Evolutionary conservation across 2,113 vertebrate species (phyloP).

Genomic region (Balaeniceps rex): DNA sequence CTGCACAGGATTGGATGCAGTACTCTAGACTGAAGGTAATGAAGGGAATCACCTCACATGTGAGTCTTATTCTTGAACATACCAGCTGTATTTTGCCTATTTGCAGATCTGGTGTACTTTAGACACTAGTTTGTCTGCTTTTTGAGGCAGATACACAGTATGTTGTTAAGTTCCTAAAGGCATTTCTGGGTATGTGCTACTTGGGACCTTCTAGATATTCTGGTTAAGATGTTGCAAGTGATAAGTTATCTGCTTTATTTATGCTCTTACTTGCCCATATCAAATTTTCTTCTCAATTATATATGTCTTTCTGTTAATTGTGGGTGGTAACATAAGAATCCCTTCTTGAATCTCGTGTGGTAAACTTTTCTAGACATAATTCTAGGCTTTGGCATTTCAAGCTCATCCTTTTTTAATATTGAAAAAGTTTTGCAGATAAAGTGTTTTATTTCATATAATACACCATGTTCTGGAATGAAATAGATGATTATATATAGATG

Average conservation of each 20-base stretch:
- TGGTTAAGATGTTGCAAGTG: not conserved
- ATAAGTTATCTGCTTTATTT: not conserved
- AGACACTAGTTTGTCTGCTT: not conserved
- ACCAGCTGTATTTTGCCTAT: not conserved
- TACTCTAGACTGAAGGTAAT: not conserved
- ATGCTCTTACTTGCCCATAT: not conserved
- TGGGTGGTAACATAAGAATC: not conserved
- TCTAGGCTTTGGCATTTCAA: not conserved
- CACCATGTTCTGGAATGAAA: not conserved
- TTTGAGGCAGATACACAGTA: not conserved
- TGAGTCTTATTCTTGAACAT: not conserved
- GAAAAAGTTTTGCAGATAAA: not conserved
- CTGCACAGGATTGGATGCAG: not conserved
- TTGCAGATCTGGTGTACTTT: not conserved
- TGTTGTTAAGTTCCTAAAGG: not conserved
- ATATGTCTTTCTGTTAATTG: not conserved
- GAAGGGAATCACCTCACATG: not conserved
- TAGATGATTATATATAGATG: not conserved
- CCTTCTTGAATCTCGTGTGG: not conserved
- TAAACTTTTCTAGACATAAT: not conserved
- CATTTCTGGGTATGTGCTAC: not conserved
- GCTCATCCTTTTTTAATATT: not conserved
- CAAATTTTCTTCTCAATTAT: not conserved
- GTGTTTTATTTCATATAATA: not conserved
- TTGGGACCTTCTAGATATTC: not conserved